These are phyloP conservation scores for Caenorhabditis briggsae DNA, from an alignment of 1,140 invertebrate species.

Conservation along the genomic window DNA sequence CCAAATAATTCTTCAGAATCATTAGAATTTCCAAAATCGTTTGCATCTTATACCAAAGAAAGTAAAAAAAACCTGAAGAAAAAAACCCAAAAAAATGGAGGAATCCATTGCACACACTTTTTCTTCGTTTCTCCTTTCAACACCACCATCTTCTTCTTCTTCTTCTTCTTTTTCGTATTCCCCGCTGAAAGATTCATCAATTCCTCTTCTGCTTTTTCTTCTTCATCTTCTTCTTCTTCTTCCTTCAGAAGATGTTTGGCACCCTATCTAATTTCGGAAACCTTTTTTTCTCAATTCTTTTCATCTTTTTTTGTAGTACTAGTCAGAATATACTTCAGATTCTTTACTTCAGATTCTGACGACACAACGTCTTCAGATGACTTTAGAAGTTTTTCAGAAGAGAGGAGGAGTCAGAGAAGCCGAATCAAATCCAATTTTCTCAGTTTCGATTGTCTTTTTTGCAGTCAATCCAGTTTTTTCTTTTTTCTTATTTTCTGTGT, in stretches of 20 bases:
- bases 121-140: constrained; percentile 14
- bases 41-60: not conserved
- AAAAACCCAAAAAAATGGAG: not conserved
- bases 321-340: constrained; percentile 13
- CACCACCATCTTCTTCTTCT: not conserved
- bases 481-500: not conserved
- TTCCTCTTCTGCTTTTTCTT: not conserved
- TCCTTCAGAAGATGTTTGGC: constrained; percentile 50
- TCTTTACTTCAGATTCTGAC: not conserved
- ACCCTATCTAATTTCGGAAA: constrained; percentile 51
- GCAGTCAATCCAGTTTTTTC: not conserved
- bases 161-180: constrained; percentile 24
- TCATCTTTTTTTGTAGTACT: not conserved
- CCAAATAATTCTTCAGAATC: not conserved
- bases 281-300: constrained; percentile 3
- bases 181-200: constrained; percentile 52
- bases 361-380: constrained; percentile 17
- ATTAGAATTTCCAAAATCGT: not conserved
- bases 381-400: not conserved
- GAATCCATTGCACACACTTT: not conserved
- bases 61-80: not conserved
- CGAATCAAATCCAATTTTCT: constrained; percentile 13
- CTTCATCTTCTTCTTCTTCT: constrained; percentile 3
- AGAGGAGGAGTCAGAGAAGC: not conserved
- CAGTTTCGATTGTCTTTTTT: not conserved